These are phyloP conservation scores for Sciurus carolinensis DNA, from an alignment of 2,797 vertebrate species.

Conservation along the genomic window DNA sequence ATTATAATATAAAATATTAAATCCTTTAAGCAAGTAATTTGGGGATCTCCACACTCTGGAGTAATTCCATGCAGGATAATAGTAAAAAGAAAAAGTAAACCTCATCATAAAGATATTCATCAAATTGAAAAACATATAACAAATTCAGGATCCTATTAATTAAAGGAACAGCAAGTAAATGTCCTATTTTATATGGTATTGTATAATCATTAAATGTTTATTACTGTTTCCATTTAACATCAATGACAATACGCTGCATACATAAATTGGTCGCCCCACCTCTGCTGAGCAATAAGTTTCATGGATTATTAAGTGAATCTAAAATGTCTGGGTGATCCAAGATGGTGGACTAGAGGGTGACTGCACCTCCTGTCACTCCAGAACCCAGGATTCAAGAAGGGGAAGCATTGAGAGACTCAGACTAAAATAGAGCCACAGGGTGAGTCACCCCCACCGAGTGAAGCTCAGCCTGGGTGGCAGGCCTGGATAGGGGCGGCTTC, in stretches of 20 bases:
- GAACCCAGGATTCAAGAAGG: no score
- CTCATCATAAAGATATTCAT: slow-evolving; percentile 35
- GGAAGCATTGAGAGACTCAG: no score
- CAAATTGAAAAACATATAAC: slow-evolving; percentile 51
- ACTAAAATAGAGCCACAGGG: no score
- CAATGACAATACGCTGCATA: not conserved
- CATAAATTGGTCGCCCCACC: not conserved
- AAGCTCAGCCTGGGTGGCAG: no score
- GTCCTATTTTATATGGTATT: not conserved
- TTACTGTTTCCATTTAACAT: slow-evolving; percentile 29
- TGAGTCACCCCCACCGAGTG: no score
- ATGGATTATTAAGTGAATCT: slow-evolving; percentile 1
- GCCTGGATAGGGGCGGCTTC: no score
- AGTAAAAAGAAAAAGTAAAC: slow-evolving; percentile 32
- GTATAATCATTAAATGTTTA: slow-evolving; percentile 44
- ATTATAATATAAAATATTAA: not conserved
- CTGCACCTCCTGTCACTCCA: no score
- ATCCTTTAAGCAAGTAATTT: slow-evolving; percentile 12
- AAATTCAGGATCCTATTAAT: not conserved
- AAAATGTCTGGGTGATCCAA: no score
- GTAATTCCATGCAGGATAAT: not conserved
- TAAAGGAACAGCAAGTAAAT: slow-evolving; percentile 29
- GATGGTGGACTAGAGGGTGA: no score
- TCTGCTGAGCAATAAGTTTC: not conserved
- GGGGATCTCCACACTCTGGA: not conserved